These are phyloP conservation scores for Microplitis mediator DNA, from an alignment of 1,140 invertebrate genomes.

Conservation along the genomic window DNA sequence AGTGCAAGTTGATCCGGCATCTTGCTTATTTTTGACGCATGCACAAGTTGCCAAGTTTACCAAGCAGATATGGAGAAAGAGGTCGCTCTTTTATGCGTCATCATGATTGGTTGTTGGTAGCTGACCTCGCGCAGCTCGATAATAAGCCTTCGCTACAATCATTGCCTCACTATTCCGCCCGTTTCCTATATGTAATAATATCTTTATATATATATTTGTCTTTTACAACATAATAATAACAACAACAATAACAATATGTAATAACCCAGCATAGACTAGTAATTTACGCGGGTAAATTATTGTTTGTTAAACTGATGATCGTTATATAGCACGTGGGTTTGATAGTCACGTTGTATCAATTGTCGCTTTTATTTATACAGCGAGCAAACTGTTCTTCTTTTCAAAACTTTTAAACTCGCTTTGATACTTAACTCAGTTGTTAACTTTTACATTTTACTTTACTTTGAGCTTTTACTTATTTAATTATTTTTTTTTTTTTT, in stretches of 20 bases:
- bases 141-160: not conserved
- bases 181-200: not conserved
- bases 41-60: not conserved
- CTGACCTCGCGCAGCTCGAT: constrained; percentile 2
- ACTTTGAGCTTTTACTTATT: not conserved
- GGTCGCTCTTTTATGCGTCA: not conserved
- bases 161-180: not conserved
- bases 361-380: not conserved
- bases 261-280: not conserved
- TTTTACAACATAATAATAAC: no score
- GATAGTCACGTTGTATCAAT: not conserved
- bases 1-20: no score
- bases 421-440: no score
- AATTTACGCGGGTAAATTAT: not conserved
- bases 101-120: not conserved
- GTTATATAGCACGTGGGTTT: not conserved
- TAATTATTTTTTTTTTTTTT: not conserved
- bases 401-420: no score
- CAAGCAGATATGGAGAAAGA: not conserved
- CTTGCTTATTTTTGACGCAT: no score
- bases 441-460: no score
- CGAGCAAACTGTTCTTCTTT: not conserved
- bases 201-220: no score
- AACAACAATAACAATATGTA: no score
- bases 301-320: not conserved